Evolutionary conservation across 2,888 invertebrate genomes (phyloP), one percentile per base, ranked within the genome.

Genomic region (Callosobruchus maculatus): DNA sequence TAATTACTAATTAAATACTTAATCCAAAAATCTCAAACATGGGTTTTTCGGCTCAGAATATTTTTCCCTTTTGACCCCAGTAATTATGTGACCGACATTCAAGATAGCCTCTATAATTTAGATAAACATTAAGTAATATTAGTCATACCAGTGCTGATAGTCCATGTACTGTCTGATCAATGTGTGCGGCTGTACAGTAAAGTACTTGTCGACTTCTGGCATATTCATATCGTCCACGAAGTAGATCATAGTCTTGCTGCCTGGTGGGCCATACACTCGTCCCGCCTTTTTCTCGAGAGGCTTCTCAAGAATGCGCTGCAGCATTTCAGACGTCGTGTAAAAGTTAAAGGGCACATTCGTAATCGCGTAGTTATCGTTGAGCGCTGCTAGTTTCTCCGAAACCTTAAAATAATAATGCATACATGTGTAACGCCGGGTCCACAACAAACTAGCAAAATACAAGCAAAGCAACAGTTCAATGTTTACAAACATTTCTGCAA

Each of bases 151-250:
- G 87, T 98, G 98, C 79, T 90, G 92, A 85, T 98, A 98, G 87
- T 97, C 97, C 91, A 97, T 92, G 85, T 95, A 96, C 85, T 98
- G 96, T 22, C 97, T 89, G 76, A 98, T 93, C 0, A 98, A 89
- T 0, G 98, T 98, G 84, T 98, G 98, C 0, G 98, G 97, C 84
- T 97, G 97, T 20, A 97, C 97, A 0, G 98, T 98, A 74, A 95
- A 96, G 86, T 97, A 98, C 74, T 91, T 91, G 86, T 98, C 98
- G 2, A 97, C 97, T 88, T 97, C 97, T 0, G 98, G 98, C 97
- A 98, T 98, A 85, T 98, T 98, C 92, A 98, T 92, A 83, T 98
- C 98, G 83, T 98, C 98, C 74, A 98, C 92, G 85, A 98, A 98
- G 87, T 97, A 98, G 73, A 98, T 92, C 90, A 98, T 93, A 21